phyloP scores from a whole-genome alignment of 2,113 vertebrate species.

The Axis porcinus region DNA sequence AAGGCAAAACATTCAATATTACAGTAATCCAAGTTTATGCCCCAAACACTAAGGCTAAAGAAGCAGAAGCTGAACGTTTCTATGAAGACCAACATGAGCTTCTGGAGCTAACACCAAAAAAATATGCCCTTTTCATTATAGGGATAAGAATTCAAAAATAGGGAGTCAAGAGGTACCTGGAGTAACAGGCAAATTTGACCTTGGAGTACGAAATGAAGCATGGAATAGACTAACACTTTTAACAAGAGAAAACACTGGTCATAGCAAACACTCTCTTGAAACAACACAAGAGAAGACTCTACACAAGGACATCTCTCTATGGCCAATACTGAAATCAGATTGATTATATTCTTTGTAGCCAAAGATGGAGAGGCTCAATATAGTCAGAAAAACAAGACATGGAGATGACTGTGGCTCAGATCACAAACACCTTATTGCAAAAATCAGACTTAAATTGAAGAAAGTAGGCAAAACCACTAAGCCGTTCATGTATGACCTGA shows the following conservation, averaged over 20 bases:
- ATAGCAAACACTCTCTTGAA: not conserved
- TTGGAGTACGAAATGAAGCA: not conserved
- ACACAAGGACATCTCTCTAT: not conserved
- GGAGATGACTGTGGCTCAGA: not conserved
- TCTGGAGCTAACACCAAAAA: not conserved
- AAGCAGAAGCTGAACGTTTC: not conserved
- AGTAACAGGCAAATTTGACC: not conserved
- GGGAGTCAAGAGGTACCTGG: not conserved
- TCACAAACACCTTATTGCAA: not conserved
- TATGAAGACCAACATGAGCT: not conserved
- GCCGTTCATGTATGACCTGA: not conserved
- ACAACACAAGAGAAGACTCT: not conserved
- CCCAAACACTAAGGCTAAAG: not conserved
- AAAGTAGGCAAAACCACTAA: not conserved
- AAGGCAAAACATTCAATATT: not conserved
- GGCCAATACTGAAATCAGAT: not conserved
- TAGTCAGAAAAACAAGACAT: not conserved
- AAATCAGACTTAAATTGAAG: not conserved
- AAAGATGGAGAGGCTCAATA: not conserved
- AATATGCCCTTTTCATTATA: not conserved
- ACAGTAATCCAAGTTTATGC: not conserved
- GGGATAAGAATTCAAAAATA: not conserved
- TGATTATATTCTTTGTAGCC: not conserved
- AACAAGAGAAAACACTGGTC: not conserved
- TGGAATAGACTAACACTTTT: not conserved